phyloP scores from a whole-genome alignment of 2,888 invertebrate genomes.

The Tribolium freemani region DNA sequence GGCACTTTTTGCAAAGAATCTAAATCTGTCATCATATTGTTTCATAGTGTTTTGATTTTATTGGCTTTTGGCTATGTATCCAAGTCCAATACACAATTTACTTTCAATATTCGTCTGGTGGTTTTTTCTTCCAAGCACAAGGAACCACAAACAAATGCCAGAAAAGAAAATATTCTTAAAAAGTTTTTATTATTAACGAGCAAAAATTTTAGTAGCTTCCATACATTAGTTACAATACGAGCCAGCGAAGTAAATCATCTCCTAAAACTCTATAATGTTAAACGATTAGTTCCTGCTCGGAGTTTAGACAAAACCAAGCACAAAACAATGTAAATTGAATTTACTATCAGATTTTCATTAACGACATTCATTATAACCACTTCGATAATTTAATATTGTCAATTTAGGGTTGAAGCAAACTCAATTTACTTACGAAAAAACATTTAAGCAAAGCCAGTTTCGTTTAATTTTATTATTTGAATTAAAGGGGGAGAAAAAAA shows the following conservation, averaged over 20 bases:
- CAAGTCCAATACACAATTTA: too few relatives aligned
- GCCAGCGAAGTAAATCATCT: not conserved
- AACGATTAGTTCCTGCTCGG: slow-evolving; percentile 4
- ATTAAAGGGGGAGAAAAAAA: not conserved
- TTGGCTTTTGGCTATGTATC: too few relatives aligned
- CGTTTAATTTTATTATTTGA: not conserved
- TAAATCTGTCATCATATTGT: too few relatives aligned
- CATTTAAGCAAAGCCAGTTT: not conserved
- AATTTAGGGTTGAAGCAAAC: not conserved
- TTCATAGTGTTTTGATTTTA: too few relatives aligned
- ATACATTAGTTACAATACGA: too few relatives aligned
- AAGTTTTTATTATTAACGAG: too few relatives aligned
- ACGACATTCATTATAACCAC: slow-evolving; percentile 3
- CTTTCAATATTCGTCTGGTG: too few relatives aligned
- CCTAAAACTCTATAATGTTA: not conserved
- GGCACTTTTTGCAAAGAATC: too few relatives aligned
- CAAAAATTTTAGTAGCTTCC: too few relatives aligned
- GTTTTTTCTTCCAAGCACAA: too few relatives aligned
- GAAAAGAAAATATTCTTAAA: too few relatives aligned
- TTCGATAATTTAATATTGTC: slow-evolving; percentile 4
- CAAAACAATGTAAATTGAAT: slow-evolving; percentile 22
- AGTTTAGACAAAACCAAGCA: slow-evolving; percentile 3
- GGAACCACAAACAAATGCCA: too few relatives aligned
- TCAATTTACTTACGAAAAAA: not conserved
- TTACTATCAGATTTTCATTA: slow-evolving; percentile 23